These are phyloP conservation scores for Chanos chanos DNA, from an alignment of 2,797 vertebrate species.

Conservation along the genomic window DNA sequence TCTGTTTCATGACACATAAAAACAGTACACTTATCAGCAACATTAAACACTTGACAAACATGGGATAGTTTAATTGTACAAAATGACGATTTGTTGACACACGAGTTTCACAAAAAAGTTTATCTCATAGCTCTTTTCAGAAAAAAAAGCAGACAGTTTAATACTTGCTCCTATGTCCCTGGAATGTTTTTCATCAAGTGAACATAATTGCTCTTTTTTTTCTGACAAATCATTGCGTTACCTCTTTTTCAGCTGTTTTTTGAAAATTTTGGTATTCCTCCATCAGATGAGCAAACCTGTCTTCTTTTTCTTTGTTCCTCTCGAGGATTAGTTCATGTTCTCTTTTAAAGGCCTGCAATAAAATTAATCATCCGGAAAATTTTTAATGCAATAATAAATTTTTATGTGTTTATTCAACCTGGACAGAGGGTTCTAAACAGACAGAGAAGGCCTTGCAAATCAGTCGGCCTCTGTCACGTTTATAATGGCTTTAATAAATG, in stretches of 20 bases:
- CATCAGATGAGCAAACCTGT: constrained; percentile 80
- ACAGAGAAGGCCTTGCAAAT: constrained; percentile 86
- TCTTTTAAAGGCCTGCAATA: constrained; percentile 94
- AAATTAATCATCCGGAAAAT: constrained; percentile 98
- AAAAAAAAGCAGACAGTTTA: too few relatives aligned
- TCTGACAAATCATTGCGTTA: constrained; percentile 49
- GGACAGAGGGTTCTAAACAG: constrained; percentile 87
- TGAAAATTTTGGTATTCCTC: constrained; percentile 74
- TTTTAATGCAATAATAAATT: constrained; percentile 99
- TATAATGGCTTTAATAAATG: constrained; percentile 98
- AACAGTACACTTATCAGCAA: neutral
- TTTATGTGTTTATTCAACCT: constrained; percentile 97
- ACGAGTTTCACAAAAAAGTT: too few relatives aligned
- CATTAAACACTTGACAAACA: neutral
- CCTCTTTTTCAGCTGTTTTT: constrained; percentile 80
- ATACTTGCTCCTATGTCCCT: too few relatives aligned
- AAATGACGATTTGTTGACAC: too few relatives aligned
- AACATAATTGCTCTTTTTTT: neutral
- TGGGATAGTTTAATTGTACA: too few relatives aligned
- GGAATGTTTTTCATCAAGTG: neutral
- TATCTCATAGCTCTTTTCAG: too few relatives aligned
- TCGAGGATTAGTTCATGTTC: constrained; percentile 90
- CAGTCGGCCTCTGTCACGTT: constrained; percentile 92
- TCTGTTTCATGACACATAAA: constrained; percentile 60
- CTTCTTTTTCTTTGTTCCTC: constrained; percentile 83